These are phyloP conservation scores for Reinhardtius hippoglossoides DNA, from an alignment of 2,113 vertebrate species.

Conservation along the genomic window DNA sequence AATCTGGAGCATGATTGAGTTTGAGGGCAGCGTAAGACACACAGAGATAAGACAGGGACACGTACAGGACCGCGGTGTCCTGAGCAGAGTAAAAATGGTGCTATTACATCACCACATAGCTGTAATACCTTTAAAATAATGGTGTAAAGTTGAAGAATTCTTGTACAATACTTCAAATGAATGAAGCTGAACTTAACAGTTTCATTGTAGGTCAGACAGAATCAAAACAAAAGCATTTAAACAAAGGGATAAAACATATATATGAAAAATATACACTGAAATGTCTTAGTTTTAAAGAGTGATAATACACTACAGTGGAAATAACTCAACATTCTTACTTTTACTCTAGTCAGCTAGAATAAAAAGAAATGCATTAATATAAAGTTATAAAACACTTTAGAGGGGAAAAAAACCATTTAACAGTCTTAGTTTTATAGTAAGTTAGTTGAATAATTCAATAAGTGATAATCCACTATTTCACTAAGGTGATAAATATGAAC, in stretches of 20 bases:
- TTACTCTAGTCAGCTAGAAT: background rate
- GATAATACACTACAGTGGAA: background rate
- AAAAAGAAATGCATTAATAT: background rate
- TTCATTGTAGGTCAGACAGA: too few relatives aligned
- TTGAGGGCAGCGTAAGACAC: background rate
- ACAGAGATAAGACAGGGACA: slow-evolving; percentile 33
- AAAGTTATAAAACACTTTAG: background rate
- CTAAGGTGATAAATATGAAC: too few relatives aligned
- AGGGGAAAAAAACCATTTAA: too few relatives aligned
- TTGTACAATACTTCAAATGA: background rate
- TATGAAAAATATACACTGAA: background rate
- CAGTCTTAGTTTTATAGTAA: too few relatives aligned
- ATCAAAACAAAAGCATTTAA: too few relatives aligned
- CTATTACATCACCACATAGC: background rate
- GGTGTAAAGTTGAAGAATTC: background rate
- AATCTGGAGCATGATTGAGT: background rate
- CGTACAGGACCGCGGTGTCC: background rate
- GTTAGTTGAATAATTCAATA: too few relatives aligned
- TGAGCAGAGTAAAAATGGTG: background rate
- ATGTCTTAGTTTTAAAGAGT: background rate
- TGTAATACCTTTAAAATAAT: background rate
- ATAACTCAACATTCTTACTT: background rate
- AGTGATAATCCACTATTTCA: too few relatives aligned
- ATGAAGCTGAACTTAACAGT: background rate
- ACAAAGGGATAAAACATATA: background rate